Base-by-base conservation (phyloP, 2,888 invertebrate genomes). In the Rapana venosa region DNA sequence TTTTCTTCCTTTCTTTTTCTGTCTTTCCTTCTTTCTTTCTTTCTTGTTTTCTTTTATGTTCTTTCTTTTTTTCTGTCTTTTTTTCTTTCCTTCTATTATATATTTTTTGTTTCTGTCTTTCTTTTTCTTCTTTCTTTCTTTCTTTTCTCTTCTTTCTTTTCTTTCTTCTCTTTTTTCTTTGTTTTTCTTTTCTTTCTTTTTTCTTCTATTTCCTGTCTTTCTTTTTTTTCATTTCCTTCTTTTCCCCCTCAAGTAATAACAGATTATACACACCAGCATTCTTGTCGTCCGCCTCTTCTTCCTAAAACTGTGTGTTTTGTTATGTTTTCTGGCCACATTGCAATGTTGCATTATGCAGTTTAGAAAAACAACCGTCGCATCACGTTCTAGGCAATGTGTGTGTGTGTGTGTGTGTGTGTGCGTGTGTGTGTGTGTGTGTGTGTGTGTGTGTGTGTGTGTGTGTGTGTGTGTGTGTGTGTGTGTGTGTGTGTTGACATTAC, bases 141-240 rank as follows among this genome's bases (percentile, higher is more conserved):
- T 36, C n/a, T 61, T 61, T 47, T 30, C 1, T 56, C 30, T 35
- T 32, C n/a, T 36, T 32, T 26, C 1, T 56, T 70, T 5, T 84
- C 74, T 88, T 26, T 70, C 77, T 83, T 36, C 84, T 26, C 36
- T 47, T 84, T 35, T 61, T n/a, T 32, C 47, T 74, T 36, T 66
- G 4, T 70, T 36, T 70, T n/a, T 61, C 35, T 36, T 26, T 36
- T 13, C n/a, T 32, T 32, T 11, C 30, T 15, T 58, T 30, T 36
- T n/a, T 74, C 35, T 66, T 32, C 70, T 26, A 35, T 30, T 47
- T 35, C 35, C 22, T 56, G 26, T 35, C 35, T 58, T 74, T 81
- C 47, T 15, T 58, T 61, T n/a, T 84, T 15, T 47, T n/a, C 35
- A 81, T 88, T 22, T 83, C 35, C 86, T 87, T 61, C 56, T 56